phyloP scores from a whole-genome alignment of 2,797 vertebrate genomes.

The Clarias laeviceps region DNA sequence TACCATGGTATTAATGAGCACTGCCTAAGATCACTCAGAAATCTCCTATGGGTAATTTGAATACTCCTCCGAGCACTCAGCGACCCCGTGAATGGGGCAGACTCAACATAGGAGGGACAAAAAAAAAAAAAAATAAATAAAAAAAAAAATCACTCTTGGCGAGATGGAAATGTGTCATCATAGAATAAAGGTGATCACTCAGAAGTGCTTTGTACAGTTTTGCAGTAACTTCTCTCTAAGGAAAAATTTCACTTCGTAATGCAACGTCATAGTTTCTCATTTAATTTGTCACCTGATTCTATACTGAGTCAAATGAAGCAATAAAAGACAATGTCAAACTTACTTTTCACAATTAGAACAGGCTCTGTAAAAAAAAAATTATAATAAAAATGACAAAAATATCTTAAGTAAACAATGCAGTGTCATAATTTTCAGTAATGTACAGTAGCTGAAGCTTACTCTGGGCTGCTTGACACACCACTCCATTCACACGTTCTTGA shows the following conservation, averaged over 20 bases:
- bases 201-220: neutral
- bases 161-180: neutral
- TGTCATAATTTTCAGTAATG: neutral
- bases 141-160: neutral
- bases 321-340: slow-evolving; percentile 52
- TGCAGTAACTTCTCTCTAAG: neutral
- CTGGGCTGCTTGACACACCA: slow-evolving; percentile 78
- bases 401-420: neutral
- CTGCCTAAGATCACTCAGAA: neutral
- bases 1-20: no score
- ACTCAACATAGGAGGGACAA: neutral
- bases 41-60: neutral
- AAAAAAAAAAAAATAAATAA: no score
- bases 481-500: slow-evolving; percentile 72
- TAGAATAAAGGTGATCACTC: neutral
- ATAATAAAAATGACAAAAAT: neutral
- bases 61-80: neutral
- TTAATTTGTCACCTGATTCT: neutral
- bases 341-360: slow-evolving; percentile 62
- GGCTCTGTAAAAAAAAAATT: slow-evolving; percentile 58
- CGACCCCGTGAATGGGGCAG: neutral
- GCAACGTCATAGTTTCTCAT: neutral
- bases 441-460: slow-evolving; percentile 66
- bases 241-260: neutral
- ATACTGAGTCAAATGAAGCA: neutral